Base-by-base conservation (phyloP, 1,140 invertebrate genomes). In the Melipona quadrifasciata region DNA sequence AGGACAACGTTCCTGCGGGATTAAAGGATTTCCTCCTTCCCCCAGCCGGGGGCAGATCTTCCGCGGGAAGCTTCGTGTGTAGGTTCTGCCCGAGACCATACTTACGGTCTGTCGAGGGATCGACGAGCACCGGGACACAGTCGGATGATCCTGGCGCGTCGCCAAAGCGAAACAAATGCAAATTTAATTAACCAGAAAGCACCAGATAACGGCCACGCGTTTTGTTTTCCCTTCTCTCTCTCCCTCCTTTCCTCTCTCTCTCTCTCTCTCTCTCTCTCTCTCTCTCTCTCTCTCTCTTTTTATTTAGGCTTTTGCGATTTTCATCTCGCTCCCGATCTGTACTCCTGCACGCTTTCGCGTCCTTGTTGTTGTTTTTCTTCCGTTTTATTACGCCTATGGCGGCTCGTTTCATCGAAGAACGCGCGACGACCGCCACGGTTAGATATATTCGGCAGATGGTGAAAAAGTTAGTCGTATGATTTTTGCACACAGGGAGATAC, bases 131-230 rank as follows among this genome's bases (percentile, higher is more conserved):
- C 34, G 39, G 58, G 61, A 61, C 80, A 84, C 67, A 57, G 58
- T 21, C 72, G 79, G 85, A 80, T 87, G 72, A 86, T 88, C 86
- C 78, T 90, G 90, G 90, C 83, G 17, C 61, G 21, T 58, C 55
- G 89, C 90, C 86, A 88, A 77, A 85, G 57, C 67, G 72, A 86
- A 86, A 87, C 84, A 88, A 90, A 91, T 90, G 87, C 87, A 89
- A 91, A 92, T 92, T 91, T 90, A 92, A 91, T 92, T 92, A 92
- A 91, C 88, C 85, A 87, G 89, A 90, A 90, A 90, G 88, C 83
- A 58, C 39, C 80, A 87, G 91, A 91, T 91, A 91, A 89, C 80
- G 58, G 64, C 27, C 39, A 55, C 34, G 71, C n/a, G 47, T 72
- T 51, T 39, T 27, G 12, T 57, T 74, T 74, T 47, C 21, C 17